Evolutionary conservation across 2,888 invertebrate species (phyloP).

Genomic region (Drosophila quinaria): DNA sequence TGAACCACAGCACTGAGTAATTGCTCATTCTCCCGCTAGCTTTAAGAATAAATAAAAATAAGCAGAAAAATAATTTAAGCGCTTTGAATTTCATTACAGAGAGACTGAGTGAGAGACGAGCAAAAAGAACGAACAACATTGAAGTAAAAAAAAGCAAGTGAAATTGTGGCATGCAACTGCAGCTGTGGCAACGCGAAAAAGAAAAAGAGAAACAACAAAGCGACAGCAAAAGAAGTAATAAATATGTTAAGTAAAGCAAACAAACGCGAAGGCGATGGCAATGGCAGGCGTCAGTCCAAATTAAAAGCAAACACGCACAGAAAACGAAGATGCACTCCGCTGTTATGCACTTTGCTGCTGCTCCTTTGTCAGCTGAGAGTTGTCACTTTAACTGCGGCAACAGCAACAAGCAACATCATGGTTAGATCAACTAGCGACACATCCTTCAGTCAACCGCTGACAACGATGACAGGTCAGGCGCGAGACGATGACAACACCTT

Average conservation of each 20-base stretch:
- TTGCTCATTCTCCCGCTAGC: slow-evolving; percentile 14
- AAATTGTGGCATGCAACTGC: slow-evolving; percentile 62
- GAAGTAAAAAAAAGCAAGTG: slow-evolving; percentile 10
- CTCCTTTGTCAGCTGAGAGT: slow-evolving; percentile 38
- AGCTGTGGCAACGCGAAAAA: slow-evolving; percentile 28
- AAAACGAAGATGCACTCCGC: slow-evolving; percentile 64
- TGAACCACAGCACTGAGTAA: slow-evolving; percentile 26
- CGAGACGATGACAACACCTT: slow-evolving; percentile 76
- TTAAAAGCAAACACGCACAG: slow-evolving; percentile 73
- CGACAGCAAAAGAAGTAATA: slow-evolving; percentile 43
- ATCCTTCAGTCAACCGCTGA: slow-evolving; percentile 70
- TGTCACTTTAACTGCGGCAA: slow-evolving; percentile 21
- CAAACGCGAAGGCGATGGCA: slow-evolving; percentile 23
- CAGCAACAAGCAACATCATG: slow-evolving; percentile 1
- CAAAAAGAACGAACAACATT: slow-evolving; percentile 40
- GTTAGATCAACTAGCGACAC: slow-evolving; percentile 10
- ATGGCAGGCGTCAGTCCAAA: slow-evolving; percentile 48
- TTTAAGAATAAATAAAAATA: slow-evolving; percentile 17
- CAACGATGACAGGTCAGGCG: slow-evolving; percentile 54
- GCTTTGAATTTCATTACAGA: slow-evolving; percentile 46
- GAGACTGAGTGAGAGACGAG: slow-evolving; percentile 36
- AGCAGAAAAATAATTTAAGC: slow-evolving; percentile 35
- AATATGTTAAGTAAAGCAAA: slow-evolving; percentile 65
- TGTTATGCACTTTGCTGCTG: slow-evolving; percentile 28
- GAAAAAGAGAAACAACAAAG: slow-evolving; percentile 10